These are phyloP conservation scores for Tokudaia tokunoshimensis DNA, from an alignment of 2,797 vertebrate genomes.

Conservation along the genomic window DNA sequence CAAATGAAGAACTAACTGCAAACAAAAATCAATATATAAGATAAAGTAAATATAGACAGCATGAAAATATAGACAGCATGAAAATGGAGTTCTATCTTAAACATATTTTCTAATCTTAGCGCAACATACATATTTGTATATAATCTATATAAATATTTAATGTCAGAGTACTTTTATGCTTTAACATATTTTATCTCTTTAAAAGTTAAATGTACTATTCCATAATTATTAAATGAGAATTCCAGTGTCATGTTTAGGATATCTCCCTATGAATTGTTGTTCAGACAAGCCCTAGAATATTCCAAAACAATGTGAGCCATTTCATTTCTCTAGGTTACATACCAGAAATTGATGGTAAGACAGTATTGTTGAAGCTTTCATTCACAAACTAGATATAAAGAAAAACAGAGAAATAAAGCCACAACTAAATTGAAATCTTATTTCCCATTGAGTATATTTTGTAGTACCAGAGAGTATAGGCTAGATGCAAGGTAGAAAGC, in stretches of 20 bases:
- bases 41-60: neutral
- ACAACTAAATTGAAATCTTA: neutral
- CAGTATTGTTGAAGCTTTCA: neutral
- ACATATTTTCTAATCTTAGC: conserved; percentile 35
- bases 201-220: neutral
- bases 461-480: neutral
- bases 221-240: neutral
- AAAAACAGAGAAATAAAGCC: neutral
- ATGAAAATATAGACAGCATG: neutral
- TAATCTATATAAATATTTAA: conserved; percentile 12
- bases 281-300: neutral
- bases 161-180: neutral
- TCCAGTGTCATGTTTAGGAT: neutral
- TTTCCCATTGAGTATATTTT: neutral
- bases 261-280: neutral
- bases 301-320: neutral
- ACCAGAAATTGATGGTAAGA: neutral
- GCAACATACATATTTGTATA: neutral
- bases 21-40: conserved; percentile 22
- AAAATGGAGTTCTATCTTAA: neutral
- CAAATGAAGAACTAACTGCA: neutral
- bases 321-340: neutral
- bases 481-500: neutral
- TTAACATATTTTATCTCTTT: neutral
- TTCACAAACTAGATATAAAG: neutral